These are phyloP conservation scores for Rosalia funebris DNA, from an alignment of 2,888 invertebrate species.

Conservation along the genomic window DNA sequence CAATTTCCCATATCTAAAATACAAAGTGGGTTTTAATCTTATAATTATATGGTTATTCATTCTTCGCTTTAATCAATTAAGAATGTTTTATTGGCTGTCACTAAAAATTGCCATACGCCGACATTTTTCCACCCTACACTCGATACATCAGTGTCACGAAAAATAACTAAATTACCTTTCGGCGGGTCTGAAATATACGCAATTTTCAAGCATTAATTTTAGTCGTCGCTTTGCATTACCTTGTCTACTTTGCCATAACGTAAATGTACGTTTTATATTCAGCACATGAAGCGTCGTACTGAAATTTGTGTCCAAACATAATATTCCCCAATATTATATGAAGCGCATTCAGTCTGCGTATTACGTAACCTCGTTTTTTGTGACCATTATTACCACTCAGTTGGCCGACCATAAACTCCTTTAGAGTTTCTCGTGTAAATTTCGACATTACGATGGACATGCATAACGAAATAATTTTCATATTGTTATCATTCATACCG, in stretches of 20 bases:
- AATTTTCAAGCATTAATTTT: slow-evolving; percentile 29
- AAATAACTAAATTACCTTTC: slow-evolving; percentile 30
- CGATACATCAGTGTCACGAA: slow-evolving; percentile 27
- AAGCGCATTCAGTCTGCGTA: slow-evolving; percentile 31
- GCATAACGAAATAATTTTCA: slow-evolving; percentile 41
- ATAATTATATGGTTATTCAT: no score
- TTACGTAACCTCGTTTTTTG: slow-evolving; percentile 18
- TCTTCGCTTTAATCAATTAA: slow-evolving; percentile 15
- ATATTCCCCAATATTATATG: slow-evolving; percentile 37
- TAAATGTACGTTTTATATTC: slow-evolving; percentile 28
- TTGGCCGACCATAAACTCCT: slow-evolving; percentile 26
- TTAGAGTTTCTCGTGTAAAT: slow-evolving; percentile 29
- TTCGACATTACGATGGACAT: slow-evolving; percentile 35
- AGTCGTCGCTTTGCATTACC: slow-evolving; percentile 26
- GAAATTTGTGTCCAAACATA: slow-evolving; percentile 32
- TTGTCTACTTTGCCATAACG: slow-evolving; percentile 14
- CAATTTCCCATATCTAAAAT: no score
- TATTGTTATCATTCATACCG: no score
- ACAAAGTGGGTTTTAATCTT: no score
- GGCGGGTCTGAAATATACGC: slow-evolving; percentile 25
- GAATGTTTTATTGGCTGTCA: slow-evolving; percentile 22
- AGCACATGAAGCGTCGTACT: slow-evolving; percentile 20
- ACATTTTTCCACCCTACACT: slow-evolving; percentile 21
- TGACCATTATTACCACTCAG: slow-evolving; percentile 17
- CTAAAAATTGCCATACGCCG: slow-evolving; percentile 15